A percentile compares a stretch with the other conserved stretches of the same genome.
phyloP scores from a whole-genome alignment of 2,113 vertebrate genomes.

The Chloroceryle aenea region DNA sequence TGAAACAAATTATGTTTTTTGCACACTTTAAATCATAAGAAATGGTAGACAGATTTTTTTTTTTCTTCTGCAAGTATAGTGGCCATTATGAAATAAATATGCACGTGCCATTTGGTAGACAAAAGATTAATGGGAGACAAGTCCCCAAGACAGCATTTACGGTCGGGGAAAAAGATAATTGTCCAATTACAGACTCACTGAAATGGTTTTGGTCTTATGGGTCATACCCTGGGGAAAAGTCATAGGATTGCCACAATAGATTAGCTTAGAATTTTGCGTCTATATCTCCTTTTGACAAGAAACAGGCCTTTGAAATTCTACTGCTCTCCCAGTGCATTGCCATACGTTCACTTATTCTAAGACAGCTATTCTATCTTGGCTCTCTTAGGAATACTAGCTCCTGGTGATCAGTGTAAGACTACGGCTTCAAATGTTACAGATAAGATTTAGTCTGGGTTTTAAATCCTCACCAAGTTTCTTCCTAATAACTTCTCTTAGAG shows the following conservation, averaged over 20 bases:
- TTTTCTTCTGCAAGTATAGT: background rate
- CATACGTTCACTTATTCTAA: background rate
- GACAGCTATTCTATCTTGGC: background rate
- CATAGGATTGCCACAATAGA: background rate
- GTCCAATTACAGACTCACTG: conserved; percentile 46
- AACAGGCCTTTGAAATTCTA: background rate
- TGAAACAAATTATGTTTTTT: background rate
- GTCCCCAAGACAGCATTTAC: background rate
- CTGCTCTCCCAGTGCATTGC: background rate
- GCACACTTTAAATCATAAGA: background rate
- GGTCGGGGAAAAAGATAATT: conserved; percentile 21
- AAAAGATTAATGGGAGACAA: conserved; percentile 31
- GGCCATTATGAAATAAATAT: background rate
- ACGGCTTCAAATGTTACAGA: background rate
- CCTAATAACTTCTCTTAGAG: background rate
- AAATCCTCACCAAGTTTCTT: background rate
- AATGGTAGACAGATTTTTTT: background rate
- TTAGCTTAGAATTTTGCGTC: background rate
- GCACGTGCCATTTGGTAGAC: background rate
- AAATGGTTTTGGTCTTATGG: conserved; percentile 42
- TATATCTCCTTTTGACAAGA: background rate
- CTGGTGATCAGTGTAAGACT: background rate
- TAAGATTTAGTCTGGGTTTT: background rate
- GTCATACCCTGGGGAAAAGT: background rate
- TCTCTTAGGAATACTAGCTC: background rate